Base-by-base conservation (phyloP, 2,888 invertebrate species). In the Ischnura elegans region DNA sequence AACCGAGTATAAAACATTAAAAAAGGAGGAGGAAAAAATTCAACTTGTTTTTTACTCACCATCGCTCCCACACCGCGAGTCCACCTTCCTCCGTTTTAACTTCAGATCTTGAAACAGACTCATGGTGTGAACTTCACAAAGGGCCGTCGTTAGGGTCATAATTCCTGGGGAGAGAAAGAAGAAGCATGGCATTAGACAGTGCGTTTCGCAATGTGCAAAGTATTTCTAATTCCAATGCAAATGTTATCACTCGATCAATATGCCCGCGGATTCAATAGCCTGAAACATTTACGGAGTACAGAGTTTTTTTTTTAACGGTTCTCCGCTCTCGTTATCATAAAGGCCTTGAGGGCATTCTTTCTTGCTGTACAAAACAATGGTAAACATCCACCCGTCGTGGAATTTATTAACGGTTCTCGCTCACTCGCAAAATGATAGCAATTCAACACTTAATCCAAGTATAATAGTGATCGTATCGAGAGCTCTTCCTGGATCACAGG, bases 81-180 rank as follows among this genome's bases (percentile, higher is more conserved):
- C 98, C 96, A 99, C 98, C 97, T 99, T 98, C 97, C 99, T 98
- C 97, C 99, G 98, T 97, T 99, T 99, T 97, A 99, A 97, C 97
- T 99, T 99, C 97, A 99, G 98, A 97, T 99, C 99, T 98, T 99
- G 99, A 97, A 99, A 99, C 97, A 99, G 98, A 98, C 99, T 99
- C 99, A 99, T 99, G 97, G 98, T 98, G 98, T 98, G 98, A 97
- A 98, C 98, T 98, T 98, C 98, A 97, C 98, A 98, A 97, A 98
- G 98, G 97, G 98, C 98, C 98, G 98, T 98, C 97, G 98, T 98
- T 76, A 94, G 94, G 98, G 98, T 98, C 98, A 98, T 98, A 98
- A 98, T 98, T 98, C 98, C 98, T 98, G 97, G 61, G 96, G 96
- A 95, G 95, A 95, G 94, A 94, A 36, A 76, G 36, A 61, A 61